Evolutionary conservation across 2,888 invertebrate species (phyloP).

Genomic region (Quadriops clusia): DNA sequence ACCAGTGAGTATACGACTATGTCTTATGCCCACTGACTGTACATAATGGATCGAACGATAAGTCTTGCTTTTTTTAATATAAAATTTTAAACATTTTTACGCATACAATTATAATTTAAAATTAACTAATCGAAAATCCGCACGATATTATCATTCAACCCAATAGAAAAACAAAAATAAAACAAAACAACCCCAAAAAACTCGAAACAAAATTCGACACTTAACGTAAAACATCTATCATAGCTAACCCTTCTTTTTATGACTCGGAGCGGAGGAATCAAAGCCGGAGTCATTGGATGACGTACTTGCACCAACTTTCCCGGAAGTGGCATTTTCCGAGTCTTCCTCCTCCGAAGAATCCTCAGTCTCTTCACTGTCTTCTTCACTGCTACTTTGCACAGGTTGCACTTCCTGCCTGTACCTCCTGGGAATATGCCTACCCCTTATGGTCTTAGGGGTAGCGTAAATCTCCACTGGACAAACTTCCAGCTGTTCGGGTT

Average conservation of each 20-base stretch:
- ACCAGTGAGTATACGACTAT: no score
- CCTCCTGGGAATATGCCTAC: constrained; percentile 28
- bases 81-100: no score
- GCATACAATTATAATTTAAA: no score
- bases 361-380: constrained; percentile 24
- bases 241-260: constrained; percentile 50
- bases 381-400: constrained; percentile 20
- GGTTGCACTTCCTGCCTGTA: constrained; percentile 14
- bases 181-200: no score
- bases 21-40: no score
- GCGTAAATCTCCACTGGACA: constrained; percentile 34
- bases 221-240: no score
- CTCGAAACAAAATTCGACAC: no score
- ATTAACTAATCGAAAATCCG: no score
- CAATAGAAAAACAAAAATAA: no score
- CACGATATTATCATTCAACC: no score
- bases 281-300: constrained; percentile 79
- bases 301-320: constrained; percentile 50
- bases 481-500: constrained; percentile 32
- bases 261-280: constrained; percentile 54
- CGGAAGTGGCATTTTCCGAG: constrained; percentile 25
- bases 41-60: no score
- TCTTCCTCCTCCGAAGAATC: constrained; percentile 26
- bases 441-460: constrained; percentile 32
- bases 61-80: no score